Percentiles rank a stretch among this genome's conserved stretches.
Conservation (phyloP, 2,113 vertebrate genomes). For the Laticauda colubrina region DNA sequence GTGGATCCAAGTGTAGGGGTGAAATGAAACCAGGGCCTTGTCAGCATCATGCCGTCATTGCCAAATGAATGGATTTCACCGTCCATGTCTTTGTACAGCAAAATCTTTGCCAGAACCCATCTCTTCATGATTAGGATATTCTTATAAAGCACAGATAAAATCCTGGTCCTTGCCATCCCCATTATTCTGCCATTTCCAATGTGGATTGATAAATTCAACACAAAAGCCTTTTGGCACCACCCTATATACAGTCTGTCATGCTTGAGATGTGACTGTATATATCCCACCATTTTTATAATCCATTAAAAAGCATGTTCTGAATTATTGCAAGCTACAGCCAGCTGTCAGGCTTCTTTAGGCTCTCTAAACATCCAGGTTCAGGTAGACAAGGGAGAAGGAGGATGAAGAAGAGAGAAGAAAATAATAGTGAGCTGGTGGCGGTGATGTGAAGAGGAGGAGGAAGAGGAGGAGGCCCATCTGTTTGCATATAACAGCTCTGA, state of each 20-base stretch:
- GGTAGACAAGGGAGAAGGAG: slow-evolving; percentile 46
- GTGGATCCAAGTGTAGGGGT: neutral
- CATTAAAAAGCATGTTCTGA: slow-evolving; percentile 61
- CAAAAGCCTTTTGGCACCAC: slow-evolving; percentile 55
- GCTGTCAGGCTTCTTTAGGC: slow-evolving; percentile 65
- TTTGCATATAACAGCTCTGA: slow-evolving; percentile 14
- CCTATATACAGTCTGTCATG: slow-evolving; percentile 59
- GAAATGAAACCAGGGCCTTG: neutral
- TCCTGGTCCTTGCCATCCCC: slow-evolving; percentile 52
- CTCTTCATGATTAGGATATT: slow-evolving; percentile 44
- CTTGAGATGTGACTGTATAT: slow-evolving; percentile 42
- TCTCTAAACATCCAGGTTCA: slow-evolving; percentile 54
- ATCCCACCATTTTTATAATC: slow-evolving; percentile 64
- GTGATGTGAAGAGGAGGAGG: neutral
- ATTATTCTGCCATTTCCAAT: slow-evolving; percentile 58
- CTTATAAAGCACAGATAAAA: slow-evolving; percentile 58
- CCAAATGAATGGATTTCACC: slow-evolving; percentile 40
- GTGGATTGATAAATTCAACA: slow-evolving; percentile 43
- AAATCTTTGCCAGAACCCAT: slow-evolving; percentile 24
- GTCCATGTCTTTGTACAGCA: slow-evolving; percentile 49
- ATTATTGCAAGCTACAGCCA: slow-evolving; percentile 59
- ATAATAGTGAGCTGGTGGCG: neutral
- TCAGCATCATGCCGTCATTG: neutral
- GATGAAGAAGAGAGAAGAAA: neutral
- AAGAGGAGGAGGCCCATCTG: neutral